Evolutionary conservation across 30 jellyfish, hydroid and myxozoan species (phyloP), one percentile per base, ranked within the genome.

Genomic region (Cassiopea xamachana): DNA sequence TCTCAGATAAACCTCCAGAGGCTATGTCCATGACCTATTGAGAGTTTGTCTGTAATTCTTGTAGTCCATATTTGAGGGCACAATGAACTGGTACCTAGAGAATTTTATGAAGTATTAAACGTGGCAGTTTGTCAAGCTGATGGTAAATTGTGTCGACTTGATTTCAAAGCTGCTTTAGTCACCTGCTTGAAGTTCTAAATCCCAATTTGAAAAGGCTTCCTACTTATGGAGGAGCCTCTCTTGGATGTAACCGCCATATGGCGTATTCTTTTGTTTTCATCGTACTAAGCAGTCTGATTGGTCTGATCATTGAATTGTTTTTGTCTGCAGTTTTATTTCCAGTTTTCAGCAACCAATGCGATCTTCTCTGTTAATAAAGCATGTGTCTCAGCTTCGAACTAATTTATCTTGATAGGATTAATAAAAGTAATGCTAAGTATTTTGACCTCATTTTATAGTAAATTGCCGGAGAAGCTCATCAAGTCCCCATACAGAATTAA

Each of bases 361-460:
- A 50, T 70, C 92, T 43, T 44, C 70, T 70, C 78, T 51, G 27
- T 59, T 68, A 50, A 62, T 43, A 62, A 48, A 55, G 49, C n/a
- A 73, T 79, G 84, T 79, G 94, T 64, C 80, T 67, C 86, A 68
- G 79, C 85, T 49, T 48, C n/a, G 76, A 64, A n/a, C 75, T 59
- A 55, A 19, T 10, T 85, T 73, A 46, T 60, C 81, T 74, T 86
- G 68, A 75, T 77, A 59, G 75, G 87, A 75, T 86, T 77, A 78
- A 61, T 68, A 18, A 68, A 47, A 87, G 47, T 68, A 77, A 76
- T 61, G 80, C 90, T 51, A 79, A 69, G 70, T 7, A 46, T 60
- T 87, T 48, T 79, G 90, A 86, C 93, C 88, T 86, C 81, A 58
- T 71, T 7, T 71, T 71, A 19, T 55, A 71, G 80, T 39, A 71